Conservation (phyloP, 2,888 invertebrate species). For the Podotricha telesiphe region DNA sequence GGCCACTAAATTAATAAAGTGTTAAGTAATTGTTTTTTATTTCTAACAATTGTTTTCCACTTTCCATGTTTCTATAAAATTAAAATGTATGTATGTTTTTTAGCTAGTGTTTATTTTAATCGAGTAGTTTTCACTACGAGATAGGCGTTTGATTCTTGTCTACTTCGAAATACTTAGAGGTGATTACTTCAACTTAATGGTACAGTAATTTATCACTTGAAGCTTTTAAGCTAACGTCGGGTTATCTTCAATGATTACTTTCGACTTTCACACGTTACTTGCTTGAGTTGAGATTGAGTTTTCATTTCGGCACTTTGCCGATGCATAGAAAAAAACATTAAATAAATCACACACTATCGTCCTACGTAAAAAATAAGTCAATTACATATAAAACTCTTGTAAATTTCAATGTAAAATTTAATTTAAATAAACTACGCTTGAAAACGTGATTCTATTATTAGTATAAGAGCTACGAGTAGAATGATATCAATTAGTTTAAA, state of each 20-base stretch:
- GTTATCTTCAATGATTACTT: slow-evolving; percentile 59
- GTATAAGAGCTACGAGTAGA: too few species aligned
- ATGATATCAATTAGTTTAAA: too few species aligned
- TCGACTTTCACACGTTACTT: slow-evolving; percentile 53
- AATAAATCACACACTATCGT: neutral
- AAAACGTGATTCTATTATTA: too few species aligned
- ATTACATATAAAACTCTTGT: neutral
- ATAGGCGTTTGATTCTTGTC: slow-evolving; percentile 32
- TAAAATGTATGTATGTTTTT: neutral
- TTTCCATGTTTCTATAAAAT: neutral
- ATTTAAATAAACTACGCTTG: too few species aligned
- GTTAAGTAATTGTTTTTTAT: too few species aligned
- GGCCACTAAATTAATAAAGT: too few species aligned
- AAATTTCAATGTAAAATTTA: neutral
- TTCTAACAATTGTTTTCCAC: too few species aligned
- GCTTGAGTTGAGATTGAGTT: slow-evolving; percentile 27
- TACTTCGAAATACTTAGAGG: slow-evolving; percentile 32
- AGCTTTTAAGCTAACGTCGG: slow-evolving; percentile 63
- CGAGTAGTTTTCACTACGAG: neutral
- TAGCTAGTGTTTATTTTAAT: neutral
- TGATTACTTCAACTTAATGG: slow-evolving; percentile 45
- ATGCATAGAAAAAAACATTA: slow-evolving; percentile 16
- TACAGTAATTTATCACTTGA: slow-evolving; percentile 48
- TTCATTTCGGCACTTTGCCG: slow-evolving; percentile 18
- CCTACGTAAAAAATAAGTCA: neutral